Evolutionary conservation across 2,113 vertebrate species (phyloP).

Genomic region (Telmatochromis sp.): DNA sequence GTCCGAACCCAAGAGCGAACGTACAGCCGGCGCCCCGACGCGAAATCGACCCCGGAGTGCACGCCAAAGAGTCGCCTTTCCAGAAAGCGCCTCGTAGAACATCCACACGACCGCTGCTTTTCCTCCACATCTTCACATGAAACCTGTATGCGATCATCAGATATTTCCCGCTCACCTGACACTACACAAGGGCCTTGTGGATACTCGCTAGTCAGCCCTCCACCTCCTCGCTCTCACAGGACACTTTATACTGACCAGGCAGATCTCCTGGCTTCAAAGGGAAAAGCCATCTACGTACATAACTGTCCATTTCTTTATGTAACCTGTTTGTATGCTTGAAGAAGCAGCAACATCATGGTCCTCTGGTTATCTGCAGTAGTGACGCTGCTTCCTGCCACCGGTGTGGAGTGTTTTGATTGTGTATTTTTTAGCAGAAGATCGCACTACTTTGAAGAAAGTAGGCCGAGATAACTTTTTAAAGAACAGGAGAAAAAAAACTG

Average conservation of each 20-base stretch:
- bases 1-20: constrained; percentile 77
- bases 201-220: background rate
- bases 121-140: background rate
- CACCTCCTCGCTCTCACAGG: background rate
- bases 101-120: background rate
- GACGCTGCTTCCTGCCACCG: constrained; percentile 3
- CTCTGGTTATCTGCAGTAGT: background rate
- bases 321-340: background rate
- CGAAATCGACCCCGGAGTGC: constrained; percentile 73
- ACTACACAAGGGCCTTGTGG: background rate
- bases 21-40: constrained; percentile 49
- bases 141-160: background rate
- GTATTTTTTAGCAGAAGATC: background rate
- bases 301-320: constrained; percentile 8
- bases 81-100: constrained; percentile 70
- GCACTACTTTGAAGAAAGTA: background rate
- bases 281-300: constrained; percentile 40
- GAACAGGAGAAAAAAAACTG: background rate
- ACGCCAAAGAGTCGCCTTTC: constrained; percentile 76
- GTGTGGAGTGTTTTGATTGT: background rate
- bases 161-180: background rate
- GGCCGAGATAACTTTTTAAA: background rate
- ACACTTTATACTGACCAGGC: constrained; percentile 37
- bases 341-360: background rate
- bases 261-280: constrained; percentile 37